Percentiles rank a stretch among this genome's conserved stretches.
Evolutionary conservation across 1,140 invertebrate genomes (phyloP).

Genomic region (Spodoptera litura): DNA sequence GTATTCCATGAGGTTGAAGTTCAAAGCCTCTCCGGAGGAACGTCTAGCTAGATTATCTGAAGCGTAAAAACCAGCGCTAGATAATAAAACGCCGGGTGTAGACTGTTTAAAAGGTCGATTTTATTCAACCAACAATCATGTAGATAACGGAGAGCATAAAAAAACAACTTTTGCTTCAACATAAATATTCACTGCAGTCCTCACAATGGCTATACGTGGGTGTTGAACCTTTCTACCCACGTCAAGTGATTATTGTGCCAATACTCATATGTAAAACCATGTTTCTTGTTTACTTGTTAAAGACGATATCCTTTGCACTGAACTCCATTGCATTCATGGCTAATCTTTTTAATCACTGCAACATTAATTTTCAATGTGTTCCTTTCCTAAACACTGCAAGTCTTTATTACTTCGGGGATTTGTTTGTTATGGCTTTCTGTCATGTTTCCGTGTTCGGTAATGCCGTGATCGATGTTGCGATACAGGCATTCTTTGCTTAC

Average conservation of each 20-base stretch:
- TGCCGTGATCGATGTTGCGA: conserved; percentile 69
- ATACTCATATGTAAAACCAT: conserved; percentile 30
- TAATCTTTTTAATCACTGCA: conserved; percentile 33
- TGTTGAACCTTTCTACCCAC: conserved; percentile 34
- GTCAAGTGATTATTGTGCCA: conserved; percentile 34
- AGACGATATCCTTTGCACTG: conserved; percentile 5
- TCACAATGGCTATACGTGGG: conserved; percentile 40
- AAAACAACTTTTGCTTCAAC: conserved; percentile 21
- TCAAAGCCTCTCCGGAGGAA: conserved; percentile 57
- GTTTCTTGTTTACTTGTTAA: conserved; percentile 34
- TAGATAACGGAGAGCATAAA: conserved; percentile 26
- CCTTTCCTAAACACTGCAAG: conserved; percentile 25
- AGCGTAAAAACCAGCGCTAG: conserved; percentile 63
- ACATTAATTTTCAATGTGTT: conserved; percentile 19
- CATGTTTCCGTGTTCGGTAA: conserved; percentile 56
- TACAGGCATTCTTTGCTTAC: conserved; percentile 64
- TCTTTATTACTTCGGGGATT: conserved; percentile 40
- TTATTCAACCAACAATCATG: conserved; percentile 38
- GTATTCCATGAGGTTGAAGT: conserved; percentile 57
- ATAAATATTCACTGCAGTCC: conserved; percentile 32
- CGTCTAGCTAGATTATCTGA: conserved; percentile 64
- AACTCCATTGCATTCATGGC: neutral
- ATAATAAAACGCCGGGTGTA: conserved; percentile 54
- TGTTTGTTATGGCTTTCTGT: conserved; percentile 53
- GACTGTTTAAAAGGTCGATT: conserved; percentile 27